Conservation (phyloP, 2,113 vertebrate species). For the Zosterops borbonicus region DNA sequence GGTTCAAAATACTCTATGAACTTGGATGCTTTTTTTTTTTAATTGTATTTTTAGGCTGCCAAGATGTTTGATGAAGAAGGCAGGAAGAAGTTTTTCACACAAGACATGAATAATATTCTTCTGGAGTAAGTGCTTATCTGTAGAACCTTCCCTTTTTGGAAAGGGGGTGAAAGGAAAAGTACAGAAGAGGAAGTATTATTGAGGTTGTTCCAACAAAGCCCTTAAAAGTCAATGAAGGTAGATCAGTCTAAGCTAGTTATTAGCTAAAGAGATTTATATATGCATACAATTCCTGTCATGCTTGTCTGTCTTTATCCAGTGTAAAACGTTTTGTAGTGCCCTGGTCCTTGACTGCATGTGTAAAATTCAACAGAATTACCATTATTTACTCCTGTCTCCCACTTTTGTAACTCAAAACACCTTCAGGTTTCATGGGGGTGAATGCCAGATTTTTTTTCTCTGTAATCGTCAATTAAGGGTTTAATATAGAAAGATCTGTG, state of each 20-base stretch:
- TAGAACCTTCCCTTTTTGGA: constrained; percentile 54
- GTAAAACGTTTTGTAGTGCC: constrained; percentile 34
- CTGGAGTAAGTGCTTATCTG: constrained; percentile 89
- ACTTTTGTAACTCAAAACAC: neutral
- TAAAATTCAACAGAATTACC: neutral
- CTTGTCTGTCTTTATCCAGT: constrained; percentile 21
- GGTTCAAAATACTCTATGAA: neutral
- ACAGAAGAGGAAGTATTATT: constrained; percentile 51
- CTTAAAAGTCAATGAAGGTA: constrained; percentile 57
- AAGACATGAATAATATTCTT: constrained; percentile 99
- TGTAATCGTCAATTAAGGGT: neutral
- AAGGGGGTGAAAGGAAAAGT: constrained; percentile 47
- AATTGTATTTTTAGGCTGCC: constrained; percentile 81
- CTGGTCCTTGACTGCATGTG: constrained; percentile 11
- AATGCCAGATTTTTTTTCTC: neutral
- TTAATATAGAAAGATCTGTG: neutral
- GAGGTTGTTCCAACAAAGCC: constrained; percentile 51
- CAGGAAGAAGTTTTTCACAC: constrained; percentile 98
- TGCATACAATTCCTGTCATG: neutral
- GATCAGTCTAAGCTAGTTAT: constrained; percentile 49
- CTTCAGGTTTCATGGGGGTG: neutral
- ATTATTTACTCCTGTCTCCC: neutral
- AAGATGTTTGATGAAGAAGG: constrained; percentile 97
- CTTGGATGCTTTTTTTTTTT: neutral
- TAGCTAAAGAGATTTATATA: constrained; percentile 9